Conservation (phyloP, 1,140 invertebrate genomes). For the Danaus plexippus region DNA sequence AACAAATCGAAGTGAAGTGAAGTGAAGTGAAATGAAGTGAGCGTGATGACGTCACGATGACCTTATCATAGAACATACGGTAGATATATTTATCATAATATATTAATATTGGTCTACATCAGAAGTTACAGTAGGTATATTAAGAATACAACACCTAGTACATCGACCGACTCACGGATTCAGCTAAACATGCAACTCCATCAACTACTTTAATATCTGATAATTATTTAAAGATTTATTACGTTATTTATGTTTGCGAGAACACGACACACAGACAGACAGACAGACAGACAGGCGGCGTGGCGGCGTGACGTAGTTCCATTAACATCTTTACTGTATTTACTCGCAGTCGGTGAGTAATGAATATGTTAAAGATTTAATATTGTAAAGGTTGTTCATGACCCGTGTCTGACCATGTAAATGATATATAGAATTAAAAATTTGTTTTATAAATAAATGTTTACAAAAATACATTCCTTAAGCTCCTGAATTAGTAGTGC, state of each 20-base stretch:
- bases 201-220: too few species aligned
- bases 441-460: constrained; percentile 11
- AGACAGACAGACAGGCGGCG: too few species aligned
- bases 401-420: too few species aligned
- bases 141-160: constrained; percentile 41
- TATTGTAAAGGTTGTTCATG: too few species aligned
- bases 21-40: background rate
- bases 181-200: too few species aligned
- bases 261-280: too few species aligned
- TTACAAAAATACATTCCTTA: constrained; percentile 16
- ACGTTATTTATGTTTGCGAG: too few species aligned
- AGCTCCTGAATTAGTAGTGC: constrained; percentile 8
- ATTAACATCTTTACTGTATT: too few species aligned
- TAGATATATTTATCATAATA: background rate
- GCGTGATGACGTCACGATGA: background rate
- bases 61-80: constrained; percentile 4
- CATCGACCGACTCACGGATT: constrained; percentile 14
- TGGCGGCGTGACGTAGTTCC: too few species aligned
- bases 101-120: constrained; percentile 26
- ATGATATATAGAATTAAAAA: constrained; percentile 8
- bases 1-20: constrained; percentile 4
- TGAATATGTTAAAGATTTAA: too few species aligned
- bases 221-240: too few species aligned
- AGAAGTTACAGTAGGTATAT: constrained; percentile 30
- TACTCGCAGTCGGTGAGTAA: too few species aligned